These are phyloP conservation scores for Vireo griseus DNA, from an alignment of 2,797 vertebrate species.

Conservation along the genomic window DNA sequence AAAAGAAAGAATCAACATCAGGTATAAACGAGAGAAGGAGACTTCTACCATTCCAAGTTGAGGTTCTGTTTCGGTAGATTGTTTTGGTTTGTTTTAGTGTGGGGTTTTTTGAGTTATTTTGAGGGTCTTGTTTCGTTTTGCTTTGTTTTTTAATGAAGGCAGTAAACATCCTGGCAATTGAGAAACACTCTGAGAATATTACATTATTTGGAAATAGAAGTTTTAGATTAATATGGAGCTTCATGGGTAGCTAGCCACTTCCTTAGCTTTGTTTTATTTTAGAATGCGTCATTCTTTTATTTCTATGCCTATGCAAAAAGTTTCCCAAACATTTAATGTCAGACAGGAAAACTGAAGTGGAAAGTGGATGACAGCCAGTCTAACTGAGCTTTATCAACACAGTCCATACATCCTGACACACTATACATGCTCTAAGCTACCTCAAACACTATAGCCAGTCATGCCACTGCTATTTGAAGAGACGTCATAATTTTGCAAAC, in stretches of 20 bases:
- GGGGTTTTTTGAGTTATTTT: background rate
- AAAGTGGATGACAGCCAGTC: conserved; percentile 53
- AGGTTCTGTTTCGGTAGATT: background rate
- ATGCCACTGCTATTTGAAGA: background rate
- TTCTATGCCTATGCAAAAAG: conserved; percentile 14
- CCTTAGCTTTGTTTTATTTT: conserved; percentile 45
- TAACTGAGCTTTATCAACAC: conserved; percentile 40
- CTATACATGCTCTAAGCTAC: background rate
- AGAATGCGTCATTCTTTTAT: conserved; percentile 11
- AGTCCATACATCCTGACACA: conserved; percentile 13
- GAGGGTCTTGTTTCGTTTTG: background rate
- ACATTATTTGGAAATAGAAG: background rate
- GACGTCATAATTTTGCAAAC: background rate
- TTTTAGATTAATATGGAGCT: background rate
- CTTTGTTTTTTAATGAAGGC: background rate
- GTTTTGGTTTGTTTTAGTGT: background rate
- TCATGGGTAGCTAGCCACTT: background rate
- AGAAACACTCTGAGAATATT: background rate
- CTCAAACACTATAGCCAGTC: background rate
- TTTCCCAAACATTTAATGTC: conserved; percentile 47
- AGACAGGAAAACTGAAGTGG: conserved; percentile 62
- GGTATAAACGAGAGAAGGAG: background rate
- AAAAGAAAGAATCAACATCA: background rate
- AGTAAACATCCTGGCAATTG: background rate
- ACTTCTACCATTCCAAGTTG: background rate